A percentile compares a stretch with the other conserved stretches of the same genome.
phyloP scores from a whole-genome alignment of 1,140 invertebrate genomes.

The Cyclina sinensis region DNA sequence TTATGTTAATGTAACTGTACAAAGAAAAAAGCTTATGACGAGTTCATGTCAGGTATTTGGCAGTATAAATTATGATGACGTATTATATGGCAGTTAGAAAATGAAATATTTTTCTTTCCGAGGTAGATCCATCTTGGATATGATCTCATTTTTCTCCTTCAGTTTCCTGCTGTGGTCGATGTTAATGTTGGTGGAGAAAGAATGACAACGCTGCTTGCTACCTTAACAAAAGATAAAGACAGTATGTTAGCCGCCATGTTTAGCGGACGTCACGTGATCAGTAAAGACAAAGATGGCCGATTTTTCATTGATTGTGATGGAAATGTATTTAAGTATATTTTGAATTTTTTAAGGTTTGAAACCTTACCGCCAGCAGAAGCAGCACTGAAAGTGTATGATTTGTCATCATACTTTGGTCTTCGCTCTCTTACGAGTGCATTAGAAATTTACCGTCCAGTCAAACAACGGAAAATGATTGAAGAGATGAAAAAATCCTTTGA shows the following conservation, averaged over 20 bases:
- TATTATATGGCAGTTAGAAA: too few relatives aligned
- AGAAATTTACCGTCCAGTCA: neutral
- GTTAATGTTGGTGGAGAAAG: constrained; percentile 24
- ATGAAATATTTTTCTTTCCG: too few relatives aligned
- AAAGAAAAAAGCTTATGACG: too few relatives aligned
- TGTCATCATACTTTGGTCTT: neutral
- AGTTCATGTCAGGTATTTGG: too few relatives aligned
- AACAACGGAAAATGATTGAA: neutral
- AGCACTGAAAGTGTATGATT: neutral
- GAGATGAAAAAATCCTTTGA: neutral
- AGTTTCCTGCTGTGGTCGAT: constrained; percentile 40
- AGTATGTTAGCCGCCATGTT: constrained; percentile 50
- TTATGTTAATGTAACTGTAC: too few relatives aligned
- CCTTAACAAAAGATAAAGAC: constrained; percentile 8
- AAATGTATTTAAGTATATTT: constrained; percentile 8
- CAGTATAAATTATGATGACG: too few relatives aligned
- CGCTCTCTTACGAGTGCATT: neutral
- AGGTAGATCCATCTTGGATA: too few relatives aligned
- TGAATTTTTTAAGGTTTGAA: constrained; percentile 63
- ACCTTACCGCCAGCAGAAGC: neutral
- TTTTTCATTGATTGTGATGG: constrained; percentile 32
- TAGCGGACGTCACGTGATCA: constrained; percentile 2
- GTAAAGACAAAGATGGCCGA: constrained; percentile 33
- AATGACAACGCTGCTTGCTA: neutral
- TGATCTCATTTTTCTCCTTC: too few relatives aligned